Base-by-base conservation (phyloP, 2,888 invertebrate species). In the Trachelus troglodyta region DNA sequence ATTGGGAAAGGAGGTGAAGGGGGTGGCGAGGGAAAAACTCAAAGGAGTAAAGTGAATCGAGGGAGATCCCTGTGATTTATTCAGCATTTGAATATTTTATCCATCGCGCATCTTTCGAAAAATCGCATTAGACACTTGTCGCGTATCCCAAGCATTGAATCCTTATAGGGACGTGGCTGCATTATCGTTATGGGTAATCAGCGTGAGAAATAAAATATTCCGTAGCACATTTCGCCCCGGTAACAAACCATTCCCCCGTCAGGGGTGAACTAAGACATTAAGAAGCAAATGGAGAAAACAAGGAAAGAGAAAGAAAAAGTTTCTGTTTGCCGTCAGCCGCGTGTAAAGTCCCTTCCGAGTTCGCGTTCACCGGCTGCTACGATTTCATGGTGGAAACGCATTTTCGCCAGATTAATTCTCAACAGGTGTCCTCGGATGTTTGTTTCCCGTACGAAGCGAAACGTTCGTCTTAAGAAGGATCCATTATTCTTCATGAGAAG, bases 11-110 rank as follows among this genome's bases (percentile, higher is more conserved):
- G 12, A 69, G 23, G 35, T 4, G 12, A 15, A 34, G 33, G 30
- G 40, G 76, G 71, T 71, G 30, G 3, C 3, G 31, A 11, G 11
- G 0, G 71, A 12, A n/a, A 6, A 30, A 6, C 33, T 30, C 30
- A 30, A 31, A 33, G 30, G 12, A 71, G 74, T 71, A 77, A 74
- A 33, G 30, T 11, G 31, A 30, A 11, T 31, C 12, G 69, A 56
- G 40, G 23, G 23, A 56, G 76, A 77, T 79, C 78, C 78, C 77
- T 34, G 79, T 83, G 84, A 85, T 86, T 85, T 86, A 86, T 85
- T 85, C 84, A 77, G 73, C 74, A 79, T 77, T 81, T 82, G 79
- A 84, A 85, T 84, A 79, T 84, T 85, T 84, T 79, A 82, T 85
- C 80, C 73, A 78, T 73, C 76, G 71, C 75, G 77, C 75, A 73